Evolutionary conservation across 2,797 vertebrate species (phyloP), one percentile per base, ranked within the genome.

Genomic region (Enteromius anoplus): DNA sequence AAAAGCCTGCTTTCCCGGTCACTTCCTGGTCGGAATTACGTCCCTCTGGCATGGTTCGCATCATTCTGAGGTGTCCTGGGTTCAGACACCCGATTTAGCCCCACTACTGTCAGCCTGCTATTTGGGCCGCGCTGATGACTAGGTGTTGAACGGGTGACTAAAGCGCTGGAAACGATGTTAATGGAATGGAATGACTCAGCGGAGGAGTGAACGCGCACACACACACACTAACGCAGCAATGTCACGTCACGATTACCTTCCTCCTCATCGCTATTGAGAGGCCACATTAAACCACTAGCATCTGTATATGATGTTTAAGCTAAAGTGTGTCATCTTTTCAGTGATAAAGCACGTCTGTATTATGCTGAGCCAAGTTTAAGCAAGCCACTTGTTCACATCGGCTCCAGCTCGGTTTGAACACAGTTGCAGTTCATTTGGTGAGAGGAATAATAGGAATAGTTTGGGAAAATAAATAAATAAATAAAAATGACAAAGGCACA

Each of bases 31-130:
- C 23, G 23, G 51, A 12, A 32, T 77, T 29, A 29, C 32, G 26
- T 55, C 37, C 42, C 23, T 55, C 21, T 49, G 40, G 66, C 34
- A 12, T 15, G 42, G 7, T 51, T 10, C 3, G 55, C 29, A 58
- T n/a, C 62, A 14, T 51, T 68, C 34, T 23, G 53, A 47, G 17
- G 40, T 29, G 68, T 65, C 62, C 51, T 34, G 68, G 29, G 68
- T 62, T 45, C 55, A 32, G 49, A 69, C 45, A 53, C 72, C 83
- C 60, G 75, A 85, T 84, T 86, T 82, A 82, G 83, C 53, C 68
- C 58, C 65, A 75, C 55, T 80, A 83, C 83, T 86, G 88, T 82
- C 86, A 89, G 85, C 87, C 88, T 69, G 53, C 73, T 83, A 68
- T 75, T 82, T 83, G 68, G 75, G 81, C 81, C 83, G 26, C 21